phyloP scores from a whole-genome alignment of 2,888 invertebrate genomes.

The Oligia strigilis region DNA sequence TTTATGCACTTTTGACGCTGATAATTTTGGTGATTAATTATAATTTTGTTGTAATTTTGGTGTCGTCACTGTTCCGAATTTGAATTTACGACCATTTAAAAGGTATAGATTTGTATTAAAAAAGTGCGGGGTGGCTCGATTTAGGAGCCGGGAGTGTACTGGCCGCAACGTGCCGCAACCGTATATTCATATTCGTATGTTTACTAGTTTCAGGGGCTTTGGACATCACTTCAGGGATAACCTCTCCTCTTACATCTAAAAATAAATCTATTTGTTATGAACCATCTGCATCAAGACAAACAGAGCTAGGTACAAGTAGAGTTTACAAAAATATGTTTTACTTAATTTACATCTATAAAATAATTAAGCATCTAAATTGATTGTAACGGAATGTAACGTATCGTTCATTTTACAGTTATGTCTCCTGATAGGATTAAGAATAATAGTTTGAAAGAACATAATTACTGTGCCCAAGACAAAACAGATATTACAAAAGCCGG shows the following conservation, averaged over 20 bases:
- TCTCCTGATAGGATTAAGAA: neutral
- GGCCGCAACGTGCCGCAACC: neutral
- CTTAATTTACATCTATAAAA: neutral
- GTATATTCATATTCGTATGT: neutral
- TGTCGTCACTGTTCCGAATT: neutral
- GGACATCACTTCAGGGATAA: neutral
- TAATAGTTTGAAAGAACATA: conserved; percentile 11
- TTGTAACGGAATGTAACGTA: neutral
- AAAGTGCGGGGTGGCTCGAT: neutral
- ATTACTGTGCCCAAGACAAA: neutral
- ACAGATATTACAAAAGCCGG: neutral
- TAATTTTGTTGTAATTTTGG: no score
- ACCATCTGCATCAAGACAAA: neutral
- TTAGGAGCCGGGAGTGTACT: neutral
- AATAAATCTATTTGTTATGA: neutral
- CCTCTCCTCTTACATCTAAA: neutral
- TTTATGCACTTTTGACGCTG: neutral
- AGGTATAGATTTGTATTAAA: neutral
- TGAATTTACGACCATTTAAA: neutral
- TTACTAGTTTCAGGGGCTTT: neutral
- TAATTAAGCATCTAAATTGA: neutral
- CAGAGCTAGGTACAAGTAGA: neutral
- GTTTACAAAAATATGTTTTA: neutral
- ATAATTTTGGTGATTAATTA: no score
- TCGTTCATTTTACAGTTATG: neutral